Conservation (phyloP, 2,797 vertebrate species). For the Melanotaenia trifasciata region DNA sequence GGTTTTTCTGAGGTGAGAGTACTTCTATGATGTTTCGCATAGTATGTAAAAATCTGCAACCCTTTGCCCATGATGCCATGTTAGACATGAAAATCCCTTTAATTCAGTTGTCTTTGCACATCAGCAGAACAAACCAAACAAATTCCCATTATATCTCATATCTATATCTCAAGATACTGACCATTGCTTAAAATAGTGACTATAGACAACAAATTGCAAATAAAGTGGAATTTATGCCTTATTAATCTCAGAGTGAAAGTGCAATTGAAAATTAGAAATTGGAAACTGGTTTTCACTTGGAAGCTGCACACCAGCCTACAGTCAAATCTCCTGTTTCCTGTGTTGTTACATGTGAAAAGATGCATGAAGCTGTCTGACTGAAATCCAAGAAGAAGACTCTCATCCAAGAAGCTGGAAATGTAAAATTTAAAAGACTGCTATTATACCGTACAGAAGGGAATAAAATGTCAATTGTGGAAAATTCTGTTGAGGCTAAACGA, state of each 20-base stretch:
- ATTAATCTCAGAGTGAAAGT: not conserved
- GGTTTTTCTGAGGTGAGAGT: not conserved
- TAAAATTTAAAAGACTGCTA: too few species aligned
- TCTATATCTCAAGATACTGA: not conserved
- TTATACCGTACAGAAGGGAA: too few species aligned
- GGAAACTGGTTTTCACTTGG: too few species aligned
- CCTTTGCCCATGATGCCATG: not conserved
- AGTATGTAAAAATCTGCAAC: not conserved
- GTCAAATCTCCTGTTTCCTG: slow-evolving; percentile 8
- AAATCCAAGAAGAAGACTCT: slow-evolving; percentile 26
- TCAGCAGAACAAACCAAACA: not conserved
- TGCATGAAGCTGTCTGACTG: slow-evolving; percentile 24
- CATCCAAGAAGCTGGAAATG: slow-evolving; percentile 29
- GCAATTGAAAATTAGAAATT: too few species aligned
- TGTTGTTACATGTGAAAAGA: slow-evolving; percentile 22
- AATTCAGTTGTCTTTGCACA: not conserved
- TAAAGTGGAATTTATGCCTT: not conserved
- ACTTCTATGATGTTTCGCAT: not conserved
- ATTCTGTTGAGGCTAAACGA: slow-evolving; percentile 6
- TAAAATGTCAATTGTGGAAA: slow-evolving; percentile 5
- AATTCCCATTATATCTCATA: too few species aligned
- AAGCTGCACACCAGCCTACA: not conserved
- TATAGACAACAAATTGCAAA: not conserved
- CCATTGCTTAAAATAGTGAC: not conserved
- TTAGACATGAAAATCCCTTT: not conserved